Base-by-base conservation (phyloP, 2,888 invertebrate species). In the Agrochola lota region DNA sequence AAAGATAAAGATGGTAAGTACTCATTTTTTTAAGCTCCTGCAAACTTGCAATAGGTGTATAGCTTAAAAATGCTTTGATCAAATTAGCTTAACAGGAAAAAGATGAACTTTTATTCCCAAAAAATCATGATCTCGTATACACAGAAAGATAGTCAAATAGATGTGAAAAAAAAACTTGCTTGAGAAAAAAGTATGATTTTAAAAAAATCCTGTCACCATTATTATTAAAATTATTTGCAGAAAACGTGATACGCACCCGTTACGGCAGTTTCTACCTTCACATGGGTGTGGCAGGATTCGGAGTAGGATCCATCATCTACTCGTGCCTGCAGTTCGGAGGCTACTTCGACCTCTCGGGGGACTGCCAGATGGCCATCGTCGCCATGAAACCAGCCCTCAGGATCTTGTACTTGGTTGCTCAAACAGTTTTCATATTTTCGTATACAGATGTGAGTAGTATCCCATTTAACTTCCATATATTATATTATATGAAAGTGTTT, bases 391-490 rank as follows among this genome's bases (percentile, higher is more conserved):
- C 98, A 1, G 95, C 97, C 0, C 94, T 97, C 23, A 96, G 97
- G 73, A 97, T 98, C 90, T 92, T 97, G 77, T 98, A 97, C 93
- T 97, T 97, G 85, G 97, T 98, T 84, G 97, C 97, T 67, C 98
- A 98, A 92, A 97, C 98, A 78, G 97, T 98, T 89, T 98, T 98
- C 91, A 97, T 98, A 88, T 98, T 98, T 92, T 97, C 98, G 7
- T 98, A 97, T 88, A 97, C 97, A 63, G 97, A 97, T 94, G 98
- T 98, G 92, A 96, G 97, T 93, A 62, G 3, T 23, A 52, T n/a
- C 11, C 1, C 8, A 17, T 20, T 43, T 15, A 30, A 49, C 30
- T 67, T 55, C 15, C 43, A 26, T 43, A 43, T 43, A 11, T 9
- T 11, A 35, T 35, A 35, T 35, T 3, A 35, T 35, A 3, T 35